A percentile compares a stretch with the other conserved stretches of the same genome.
These are phyloP conservation scores for Hyaena hyaena DNA, from an alignment of 2,113 vertebrate species.

Conservation along the genomic window DNA sequence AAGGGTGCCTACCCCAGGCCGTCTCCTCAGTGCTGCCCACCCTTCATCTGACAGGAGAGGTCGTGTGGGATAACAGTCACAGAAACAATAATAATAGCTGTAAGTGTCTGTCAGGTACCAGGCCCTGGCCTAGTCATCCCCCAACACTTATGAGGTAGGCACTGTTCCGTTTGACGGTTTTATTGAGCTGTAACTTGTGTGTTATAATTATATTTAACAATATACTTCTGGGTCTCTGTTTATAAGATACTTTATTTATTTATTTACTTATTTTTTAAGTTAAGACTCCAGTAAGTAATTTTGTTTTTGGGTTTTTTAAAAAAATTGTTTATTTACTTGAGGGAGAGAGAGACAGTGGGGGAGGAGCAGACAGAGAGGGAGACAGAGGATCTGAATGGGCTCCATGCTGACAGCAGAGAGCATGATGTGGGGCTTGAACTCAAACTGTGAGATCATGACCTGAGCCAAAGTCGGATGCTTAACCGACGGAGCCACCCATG, in stretches of 20 bases:
- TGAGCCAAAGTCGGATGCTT: too few species aligned
- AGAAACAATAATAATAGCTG: neutral
- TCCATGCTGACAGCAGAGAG: too few species aligned
- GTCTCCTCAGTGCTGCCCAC: neutral
- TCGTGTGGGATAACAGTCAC: neutral
- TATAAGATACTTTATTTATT: neutral
- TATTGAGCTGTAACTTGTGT: neutral
- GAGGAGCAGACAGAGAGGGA: too few species aligned
- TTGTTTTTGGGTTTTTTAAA: too few species aligned
- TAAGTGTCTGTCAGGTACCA: neutral
- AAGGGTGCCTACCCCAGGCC: neutral
- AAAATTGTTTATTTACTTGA: too few species aligned
- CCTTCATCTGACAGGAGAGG: neutral
- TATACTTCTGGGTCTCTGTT: neutral
- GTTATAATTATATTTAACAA: neutral
- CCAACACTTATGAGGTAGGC: neutral
- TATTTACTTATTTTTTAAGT: too few species aligned
- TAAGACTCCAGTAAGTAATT: too few species aligned
- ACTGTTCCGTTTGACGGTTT: neutral
- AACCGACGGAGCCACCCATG: too few species aligned
- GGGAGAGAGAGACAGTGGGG: too few species aligned
- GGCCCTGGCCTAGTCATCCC: neutral
- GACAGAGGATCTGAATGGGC: too few species aligned
- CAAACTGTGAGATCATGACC: too few species aligned
- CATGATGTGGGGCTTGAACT: too few species aligned